Evolutionary conservation across 2,888 invertebrate species (phyloP), one percentile per base, ranked within the genome.

Genomic region (Polyploca ridens): DNA sequence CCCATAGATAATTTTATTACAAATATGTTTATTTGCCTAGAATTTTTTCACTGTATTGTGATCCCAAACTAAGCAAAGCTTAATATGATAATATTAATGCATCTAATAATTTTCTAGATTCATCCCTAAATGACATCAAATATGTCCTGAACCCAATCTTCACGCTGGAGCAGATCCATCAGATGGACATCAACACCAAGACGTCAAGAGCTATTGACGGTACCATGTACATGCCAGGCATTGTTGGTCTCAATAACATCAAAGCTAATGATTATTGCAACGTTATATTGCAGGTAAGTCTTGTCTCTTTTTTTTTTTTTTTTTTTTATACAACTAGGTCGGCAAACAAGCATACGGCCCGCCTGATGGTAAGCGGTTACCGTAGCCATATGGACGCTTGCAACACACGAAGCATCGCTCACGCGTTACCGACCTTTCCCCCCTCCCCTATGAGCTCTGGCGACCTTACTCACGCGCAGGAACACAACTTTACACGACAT

Each of bases 241-340:
- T 99, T 81, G 99, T 99, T 27, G 99, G 99, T 0, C 95, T 99
- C 62, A 99, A 99, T 86, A 99, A 99, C 88, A 99, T 99, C 77
- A 99, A 99, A 93, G 99, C 99, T 5, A 99, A 99, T 91, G 99
- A 99, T 90, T 99, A 99, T 86, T 99, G 99, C 87, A 99, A 99
- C 94, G 99, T 99, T 62, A 98, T 99, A 65, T 94, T 99, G 64
- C 98, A 98, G 95, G 98, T 98, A 90, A 89, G 82, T 72, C 62
- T 4, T n/a, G 0, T 35, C 57, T 38, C 44, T 62, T 63, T 38
- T 19, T 60, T 3, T 7, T 58, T 33, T 33, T 5, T 38, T 38
- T n/a, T n/a, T n/a, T n/a, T n/a, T n/a, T n/a, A n/a, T n/a, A n/a
- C n/a, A n/a, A n/a, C n/a, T n/a, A n/a, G n/a, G n/a, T n/a, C n/a